A percentile compares a stretch with the other conserved stretches of the same genome.
These are phyloP conservation scores for Acleris literana DNA, from an alignment of 2,888 invertebrate species.

Conservation along the genomic window DNA sequence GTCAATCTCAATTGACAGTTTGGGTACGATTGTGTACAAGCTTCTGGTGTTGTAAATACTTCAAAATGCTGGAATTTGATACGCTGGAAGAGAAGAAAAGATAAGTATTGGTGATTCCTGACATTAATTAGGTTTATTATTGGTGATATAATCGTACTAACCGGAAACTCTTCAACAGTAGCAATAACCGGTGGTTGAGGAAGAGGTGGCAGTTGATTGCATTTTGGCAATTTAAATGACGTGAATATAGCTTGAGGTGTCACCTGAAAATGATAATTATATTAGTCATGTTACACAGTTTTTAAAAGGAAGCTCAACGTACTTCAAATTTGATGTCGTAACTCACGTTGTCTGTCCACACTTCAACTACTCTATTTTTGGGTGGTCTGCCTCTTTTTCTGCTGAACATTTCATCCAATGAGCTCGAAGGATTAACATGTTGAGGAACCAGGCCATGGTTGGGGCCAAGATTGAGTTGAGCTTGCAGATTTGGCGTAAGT, in stretches of 20 bases:
- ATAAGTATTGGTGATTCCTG: constrained; percentile 2
- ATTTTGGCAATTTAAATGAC: constrained; percentile 95
- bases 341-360: constrained; percentile 92
- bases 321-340: constrained; percentile 1
- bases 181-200: constrained; percentile 70
- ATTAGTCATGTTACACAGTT: background rate
- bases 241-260: constrained; percentile 96
- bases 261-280: constrained; percentile 64
- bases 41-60: constrained; percentile 83
- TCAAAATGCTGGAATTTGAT: constrained; percentile 86
- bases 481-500: constrained; percentile 73
- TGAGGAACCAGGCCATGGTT: constrained; percentile 67
- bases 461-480: constrained; percentile 70
- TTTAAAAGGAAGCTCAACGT: background rate
- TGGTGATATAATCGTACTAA: constrained; percentile 50
- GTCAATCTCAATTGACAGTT: constrained; percentile 87
- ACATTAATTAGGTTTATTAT: background rate
- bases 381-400: constrained; percentile 97
- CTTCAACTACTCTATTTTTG: constrained; percentile 96
- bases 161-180: constrained; percentile 78
- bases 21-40: constrained; percentile 87
- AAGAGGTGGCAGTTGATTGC: constrained; percentile 72
- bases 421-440: constrained; percentile 84
- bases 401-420: constrained; percentile 95
- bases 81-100: constrained; percentile 60